A percentile compares a stretch with the other conserved stretches of the same genome.
Conservation (phyloP, 2,797 vertebrate species). For the Carapus acus region DNA sequence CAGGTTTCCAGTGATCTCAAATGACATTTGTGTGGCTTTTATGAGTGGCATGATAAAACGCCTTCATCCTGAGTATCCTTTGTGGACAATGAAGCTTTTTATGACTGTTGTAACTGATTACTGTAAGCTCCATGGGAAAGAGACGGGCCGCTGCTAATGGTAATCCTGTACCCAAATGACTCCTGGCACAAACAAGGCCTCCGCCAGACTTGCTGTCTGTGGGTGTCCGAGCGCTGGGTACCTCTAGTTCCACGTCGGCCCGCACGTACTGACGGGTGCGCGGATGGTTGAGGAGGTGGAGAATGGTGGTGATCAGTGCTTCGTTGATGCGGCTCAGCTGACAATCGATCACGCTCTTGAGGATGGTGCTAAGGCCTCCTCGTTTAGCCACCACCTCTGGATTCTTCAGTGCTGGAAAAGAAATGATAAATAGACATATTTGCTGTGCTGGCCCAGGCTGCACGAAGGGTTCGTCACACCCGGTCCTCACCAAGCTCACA, state of each 20-base stretch:
- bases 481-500: constrained; percentile 87
- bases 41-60: constrained; percentile 21
- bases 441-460: no score
- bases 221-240: constrained; percentile 42
- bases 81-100: constrained; percentile 45
- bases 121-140: constrained; percentile 56
- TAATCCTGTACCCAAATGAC: constrained; percentile 36
- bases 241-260: constrained; percentile 94
- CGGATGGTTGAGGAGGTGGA: constrained; percentile 98
- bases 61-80: constrained; percentile 36
- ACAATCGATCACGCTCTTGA: constrained; percentile 98
- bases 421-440: neutral
- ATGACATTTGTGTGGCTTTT: constrained; percentile 25
- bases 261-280: constrained; percentile 94
- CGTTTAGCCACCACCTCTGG: constrained; percentile 93
- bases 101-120: constrained; percentile 44
- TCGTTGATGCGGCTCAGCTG: constrained; percentile 98
- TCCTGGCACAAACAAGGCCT: constrained; percentile 24
- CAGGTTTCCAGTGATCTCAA: constrained; percentile 26
- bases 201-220: constrained; percentile 9
- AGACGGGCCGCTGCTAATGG: constrained; percentile 16
- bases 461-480: no score
- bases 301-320: constrained; percentile 95
- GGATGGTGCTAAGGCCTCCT: constrained; percentile 93
- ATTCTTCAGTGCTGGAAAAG: constrained; percentile 86